These are phyloP conservation scores for Leucophenga montana DNA, from an alignment of 2,888 invertebrate species.

Conservation along the genomic window DNA sequence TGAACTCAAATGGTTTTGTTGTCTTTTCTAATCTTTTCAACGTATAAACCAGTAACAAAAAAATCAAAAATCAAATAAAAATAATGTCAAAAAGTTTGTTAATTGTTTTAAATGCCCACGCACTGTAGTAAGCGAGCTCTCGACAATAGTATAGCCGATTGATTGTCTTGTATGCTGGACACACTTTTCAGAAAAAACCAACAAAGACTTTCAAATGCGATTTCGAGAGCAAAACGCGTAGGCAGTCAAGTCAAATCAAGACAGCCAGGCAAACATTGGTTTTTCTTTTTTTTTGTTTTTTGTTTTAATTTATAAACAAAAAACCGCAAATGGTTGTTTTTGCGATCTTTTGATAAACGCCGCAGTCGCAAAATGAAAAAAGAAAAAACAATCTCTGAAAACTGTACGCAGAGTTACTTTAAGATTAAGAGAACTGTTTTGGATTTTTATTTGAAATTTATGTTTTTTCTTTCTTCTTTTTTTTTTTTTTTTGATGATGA, in stretches of 20 bases:
- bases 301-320: slow-evolving; percentile 6
- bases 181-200: no score
- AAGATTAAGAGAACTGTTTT: neutral
- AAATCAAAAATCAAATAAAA: neutral
- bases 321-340: slow-evolving; percentile 24
- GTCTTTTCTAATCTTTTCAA: slow-evolving; percentile 19
- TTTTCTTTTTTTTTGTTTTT: neutral
- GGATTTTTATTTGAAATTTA: neutral
- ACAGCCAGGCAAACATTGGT: neutral
- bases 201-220: slow-evolving; percentile 15
- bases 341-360: slow-evolving; percentile 11
- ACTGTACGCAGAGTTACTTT: slow-evolving; percentile 25
- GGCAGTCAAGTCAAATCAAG: neutral
- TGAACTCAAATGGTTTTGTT: neutral
- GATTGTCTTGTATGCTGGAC: neutral
- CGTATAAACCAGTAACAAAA: slow-evolving; percentile 9
- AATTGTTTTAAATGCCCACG: slow-evolving; percentile 23
- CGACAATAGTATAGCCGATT: neutral
- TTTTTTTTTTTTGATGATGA: neutral
- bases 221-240: slow-evolving; percentile 5
- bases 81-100: slow-evolving; percentile 25
- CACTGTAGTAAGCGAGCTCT: no score
- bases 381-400: neutral
- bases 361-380: slow-evolving; percentile 1
- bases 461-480: neutral